Evolutionary conservation across 2,888 invertebrate genomes (phyloP), one percentile per base, ranked within the genome.

Genomic region (Salpingus planirostris): DNA sequence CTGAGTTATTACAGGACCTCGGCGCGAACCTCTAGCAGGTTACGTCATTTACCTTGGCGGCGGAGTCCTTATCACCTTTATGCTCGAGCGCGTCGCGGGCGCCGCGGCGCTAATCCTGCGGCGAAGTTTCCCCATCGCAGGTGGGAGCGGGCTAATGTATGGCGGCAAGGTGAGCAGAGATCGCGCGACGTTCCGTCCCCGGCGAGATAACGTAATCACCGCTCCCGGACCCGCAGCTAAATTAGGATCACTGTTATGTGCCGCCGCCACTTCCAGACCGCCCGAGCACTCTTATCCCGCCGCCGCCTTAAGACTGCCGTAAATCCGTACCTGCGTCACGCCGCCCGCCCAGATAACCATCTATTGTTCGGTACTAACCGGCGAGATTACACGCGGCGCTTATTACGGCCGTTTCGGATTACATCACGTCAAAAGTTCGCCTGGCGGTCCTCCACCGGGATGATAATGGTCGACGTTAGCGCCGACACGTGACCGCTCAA

Each of bases 61-160:
- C 44, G 41, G 43, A 50, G 44, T 57, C 54, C 62, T 63, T 63
- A 62, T 63, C 63, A 59, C 60, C 60, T 62, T 62, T 55, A 59
- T 59, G 55, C 60, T 58, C 55, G 54, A 57, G 43, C 54, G 60
- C 52, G 49, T 56, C 49, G 38, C 47, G 42, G 52, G 47, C 51
- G 55, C 46, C 40, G 5, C 18, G 18, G 18, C 18, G 8, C 52
- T 47, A 50, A 51, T 51, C 52, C 47, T 40, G 43, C 33, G 48
- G 47, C 41, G 52, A 59, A 57, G 51, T 59, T 57, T 54, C 46
- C 47, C 47, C 43, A 38, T 33, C 46, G 48, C 50, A 47, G 45
- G 46, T 12, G 52, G 55, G 57, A 55, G 57, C 55, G 45, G 47
- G 48, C 47, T 53, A 54, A 56, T 53, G 51, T 54, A 55, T 52